Evolutionary conservation across 2,797 vertebrate species (phyloP), one percentile per base, ranked within the genome.

Genomic region (Hippoglossus hippoglossus): DNA sequence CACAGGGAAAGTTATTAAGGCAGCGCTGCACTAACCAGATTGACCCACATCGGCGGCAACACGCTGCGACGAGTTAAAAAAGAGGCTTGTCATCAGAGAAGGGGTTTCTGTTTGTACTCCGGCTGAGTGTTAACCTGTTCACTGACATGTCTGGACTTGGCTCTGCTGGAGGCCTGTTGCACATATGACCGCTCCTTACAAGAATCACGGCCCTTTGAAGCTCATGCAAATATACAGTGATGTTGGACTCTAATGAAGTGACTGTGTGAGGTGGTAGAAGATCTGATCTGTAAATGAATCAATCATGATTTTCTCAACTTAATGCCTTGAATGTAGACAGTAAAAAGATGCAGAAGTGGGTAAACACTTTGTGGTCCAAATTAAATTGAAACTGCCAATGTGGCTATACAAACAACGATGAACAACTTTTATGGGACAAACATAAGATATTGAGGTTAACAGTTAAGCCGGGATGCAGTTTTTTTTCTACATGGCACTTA

Each of bases 71-170:
- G 50, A 13, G 50, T 24, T 46, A 56, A 55, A 64, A 39, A 66
- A 68, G 22, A 44, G 57, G n/a, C 3, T 25, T 3, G 10, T 49
- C 50, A 47, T 61, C 51, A 22, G 41, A 21, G n/a, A 6, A 70
- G 44, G 34, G 50, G 13, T 54, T 46, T 64, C 56, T 8, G 26
- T 56, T 4, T 46, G 44, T 46, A 3, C 44, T 46, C 5, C 6
- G 18, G 28, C 51, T 10, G 2, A 9, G 13, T 13, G 39, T 44
- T 56, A 5, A 34, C 71, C 46, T 62, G 65, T n/a, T 67, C 44
- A 19, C 51, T 31, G 62, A 73, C 81, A 44, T 63, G 85, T 79
- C 60, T 16, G 12, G 65, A 68, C 78, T 60, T 0, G 24, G 54
- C 62, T 10, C 31, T 41, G 21, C 13, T 36, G 12, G 0, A 59